phyloP scores from a whole-genome alignment of 64 coral and sea anemone species.

The Anthopleura sola region DNA sequence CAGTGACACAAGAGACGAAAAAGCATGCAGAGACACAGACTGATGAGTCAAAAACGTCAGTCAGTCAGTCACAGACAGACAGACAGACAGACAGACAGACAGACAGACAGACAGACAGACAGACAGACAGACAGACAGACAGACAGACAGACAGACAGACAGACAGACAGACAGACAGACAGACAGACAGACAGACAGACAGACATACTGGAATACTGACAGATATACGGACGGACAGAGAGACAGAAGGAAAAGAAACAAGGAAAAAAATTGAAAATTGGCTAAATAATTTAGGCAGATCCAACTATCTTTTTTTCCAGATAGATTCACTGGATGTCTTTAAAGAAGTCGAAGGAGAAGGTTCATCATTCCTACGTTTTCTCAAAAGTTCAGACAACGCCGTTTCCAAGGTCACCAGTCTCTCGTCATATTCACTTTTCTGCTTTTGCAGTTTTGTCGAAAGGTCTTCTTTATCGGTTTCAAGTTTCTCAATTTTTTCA shows the following conservation, averaged over 20 bases:
- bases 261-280: background rate
- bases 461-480: slow-evolving; percentile 36
- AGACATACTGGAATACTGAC: too few species aligned
- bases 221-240: too few species aligned
- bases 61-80: too few species aligned
- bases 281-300: background rate
- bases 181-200: too few species aligned
- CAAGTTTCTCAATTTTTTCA: slow-evolving; percentile 17
- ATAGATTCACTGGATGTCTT: slow-evolving; percentile 39
- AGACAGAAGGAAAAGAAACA: background rate
- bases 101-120: too few species aligned
- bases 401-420: slow-evolving; percentile 69
- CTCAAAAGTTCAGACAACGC: slow-evolving; percentile 58
- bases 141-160: too few species aligned
- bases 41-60: too few species aligned
- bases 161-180: too few species aligned
- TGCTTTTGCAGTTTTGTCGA: slow-evolving; percentile 49
- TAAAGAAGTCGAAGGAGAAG: slow-evolving; percentile 41
- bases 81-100: too few species aligned
- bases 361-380: slow-evolving; percentile 22
- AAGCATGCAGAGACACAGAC: too few species aligned
- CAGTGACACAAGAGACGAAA: too few species aligned
- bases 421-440: slow-evolving; percentile 52
- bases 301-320: slow-evolving; percentile 68
- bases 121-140: too few species aligned